phyloP scores from a whole-genome alignment of 2,888 invertebrate species.

The Conchocele bisecta region DNA sequence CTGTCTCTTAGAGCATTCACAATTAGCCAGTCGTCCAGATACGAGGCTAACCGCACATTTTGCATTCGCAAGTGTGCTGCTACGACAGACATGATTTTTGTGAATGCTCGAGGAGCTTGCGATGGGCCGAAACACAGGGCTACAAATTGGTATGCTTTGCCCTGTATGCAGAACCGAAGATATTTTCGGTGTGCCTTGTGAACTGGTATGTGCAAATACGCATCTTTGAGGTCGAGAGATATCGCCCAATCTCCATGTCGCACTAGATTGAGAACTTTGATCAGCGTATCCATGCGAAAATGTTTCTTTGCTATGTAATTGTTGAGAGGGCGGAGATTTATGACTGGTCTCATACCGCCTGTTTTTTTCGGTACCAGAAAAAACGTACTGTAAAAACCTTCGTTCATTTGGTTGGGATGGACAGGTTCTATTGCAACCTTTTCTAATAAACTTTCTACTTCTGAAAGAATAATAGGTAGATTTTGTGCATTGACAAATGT shows the following conservation, averaged over 20 bases:
- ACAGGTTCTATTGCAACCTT: constrained; percentile 25
- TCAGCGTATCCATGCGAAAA: constrained; percentile 47
- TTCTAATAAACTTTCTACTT: too few relatives aligned
- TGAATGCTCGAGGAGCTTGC: constrained; percentile 5
- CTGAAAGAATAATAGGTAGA: too few relatives aligned
- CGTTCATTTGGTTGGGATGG: constrained; percentile 8
- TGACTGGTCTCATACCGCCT: constrained; percentile 35
- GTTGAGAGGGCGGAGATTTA: constrained; percentile 50
- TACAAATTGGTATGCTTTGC: constrained; percentile 9
- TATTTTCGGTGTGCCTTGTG: constrained; percentile 7
- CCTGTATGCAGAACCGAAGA: neutral
- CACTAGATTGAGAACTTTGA: constrained; percentile 31
- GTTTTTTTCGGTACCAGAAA: constrained; percentile 41
- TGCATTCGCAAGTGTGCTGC: neutral
- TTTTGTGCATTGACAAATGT: too few relatives aligned
- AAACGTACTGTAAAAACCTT: constrained; percentile 45
- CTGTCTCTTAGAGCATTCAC: constrained; percentile 1
- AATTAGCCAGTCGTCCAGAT: constrained; percentile 1
- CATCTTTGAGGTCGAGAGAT: constrained; percentile 26
- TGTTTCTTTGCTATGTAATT: constrained; percentile 30
- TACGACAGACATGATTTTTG: constrained; percentile 12
- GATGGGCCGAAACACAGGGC: constrained; percentile 10
- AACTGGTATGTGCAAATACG: constrained; percentile 13
- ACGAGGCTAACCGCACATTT: too few relatives aligned
- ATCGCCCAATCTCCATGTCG: constrained; percentile 29